phyloP scores from a whole-genome alignment of 2,113 vertebrate genomes.

The Centrocercus urophasianus region DNA sequence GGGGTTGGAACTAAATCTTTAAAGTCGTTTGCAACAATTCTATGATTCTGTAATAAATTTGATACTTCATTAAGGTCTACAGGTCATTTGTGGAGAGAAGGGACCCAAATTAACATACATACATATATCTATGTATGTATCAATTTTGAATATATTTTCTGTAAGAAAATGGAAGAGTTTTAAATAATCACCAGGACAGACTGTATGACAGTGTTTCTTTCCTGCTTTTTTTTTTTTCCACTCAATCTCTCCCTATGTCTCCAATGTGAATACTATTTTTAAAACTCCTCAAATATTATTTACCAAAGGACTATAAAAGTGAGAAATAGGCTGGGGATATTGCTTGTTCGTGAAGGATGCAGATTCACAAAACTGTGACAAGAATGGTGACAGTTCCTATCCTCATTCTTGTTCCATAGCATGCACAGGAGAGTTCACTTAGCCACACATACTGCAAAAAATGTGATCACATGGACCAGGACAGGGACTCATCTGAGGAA shows the following conservation, averaged over 20 bases:
- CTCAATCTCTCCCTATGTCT: neutral
- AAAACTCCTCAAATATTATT: neutral
- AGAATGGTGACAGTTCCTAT: neutral
- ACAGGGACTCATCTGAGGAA: neutral
- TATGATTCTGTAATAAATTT: neutral
- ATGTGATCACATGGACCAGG: neutral
- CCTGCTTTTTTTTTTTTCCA: neutral
- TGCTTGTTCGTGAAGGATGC: neutral
- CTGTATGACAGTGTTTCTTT: neutral
- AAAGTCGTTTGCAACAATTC: too few relatives aligned
- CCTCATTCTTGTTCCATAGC: neutral
- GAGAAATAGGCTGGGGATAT: neutral
- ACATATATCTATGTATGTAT: neutral
- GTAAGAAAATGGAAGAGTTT: neutral
- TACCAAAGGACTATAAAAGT: neutral
- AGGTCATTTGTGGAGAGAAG: too few relatives aligned
- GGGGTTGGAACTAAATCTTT: too few relatives aligned
- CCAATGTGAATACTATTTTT: neutral
- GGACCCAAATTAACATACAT: too few relatives aligned
- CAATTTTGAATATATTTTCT: neutral
- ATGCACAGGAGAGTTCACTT: neutral
- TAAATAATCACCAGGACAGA: neutral
- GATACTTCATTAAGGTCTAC: neutral
- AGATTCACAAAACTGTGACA: neutral
- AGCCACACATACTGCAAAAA: too few relatives aligned